Conservation (phyloP, 2,888 invertebrate species). For the Mayetiola destructor region DNA sequence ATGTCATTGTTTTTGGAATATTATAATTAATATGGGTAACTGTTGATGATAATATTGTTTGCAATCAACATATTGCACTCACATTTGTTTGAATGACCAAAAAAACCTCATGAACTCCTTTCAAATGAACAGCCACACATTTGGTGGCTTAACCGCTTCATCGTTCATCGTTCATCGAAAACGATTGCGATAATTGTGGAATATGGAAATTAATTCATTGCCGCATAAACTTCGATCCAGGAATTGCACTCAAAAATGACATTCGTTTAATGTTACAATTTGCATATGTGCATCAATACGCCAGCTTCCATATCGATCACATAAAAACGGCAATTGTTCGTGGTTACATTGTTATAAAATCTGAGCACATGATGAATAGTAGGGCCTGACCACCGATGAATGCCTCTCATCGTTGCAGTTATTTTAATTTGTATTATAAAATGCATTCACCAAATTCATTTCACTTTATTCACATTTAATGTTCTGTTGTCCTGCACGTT, state of each 20-base stretch:
- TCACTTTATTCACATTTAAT: not conserved
- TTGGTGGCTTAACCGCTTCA: too few relatives aligned
- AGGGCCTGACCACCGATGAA: not conserved
- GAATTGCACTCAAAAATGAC: not conserved
- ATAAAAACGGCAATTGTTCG: conserved; percentile 2
- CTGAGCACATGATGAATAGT: too few relatives aligned
- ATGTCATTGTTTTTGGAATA: too few relatives aligned
- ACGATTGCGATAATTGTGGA: not conserved
- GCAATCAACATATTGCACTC: too few relatives aligned
- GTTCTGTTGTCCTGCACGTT: not conserved
- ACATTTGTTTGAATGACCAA: too few relatives aligned
- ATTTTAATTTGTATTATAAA: conserved; percentile 10
- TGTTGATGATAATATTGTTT: too few relatives aligned
- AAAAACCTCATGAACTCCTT: too few relatives aligned
- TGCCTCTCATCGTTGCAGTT: conserved; percentile 6
- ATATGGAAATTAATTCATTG: conserved; percentile 10
- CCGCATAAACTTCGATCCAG: not conserved
- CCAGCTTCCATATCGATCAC: too few relatives aligned
- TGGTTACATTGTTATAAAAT: conserved; percentile 9
- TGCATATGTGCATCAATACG: not conserved
- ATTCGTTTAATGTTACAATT: not conserved
- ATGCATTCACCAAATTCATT: conserved; percentile 11
- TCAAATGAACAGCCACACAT: too few relatives aligned
- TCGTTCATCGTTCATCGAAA: too few relatives aligned
- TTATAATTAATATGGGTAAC: too few relatives aligned